Evolutionary conservation across 92 coral and sea anemone genomes (phyloP), one percentile per base, ranked within the genome.

Genomic region (Paragorgia papillata): DNA sequence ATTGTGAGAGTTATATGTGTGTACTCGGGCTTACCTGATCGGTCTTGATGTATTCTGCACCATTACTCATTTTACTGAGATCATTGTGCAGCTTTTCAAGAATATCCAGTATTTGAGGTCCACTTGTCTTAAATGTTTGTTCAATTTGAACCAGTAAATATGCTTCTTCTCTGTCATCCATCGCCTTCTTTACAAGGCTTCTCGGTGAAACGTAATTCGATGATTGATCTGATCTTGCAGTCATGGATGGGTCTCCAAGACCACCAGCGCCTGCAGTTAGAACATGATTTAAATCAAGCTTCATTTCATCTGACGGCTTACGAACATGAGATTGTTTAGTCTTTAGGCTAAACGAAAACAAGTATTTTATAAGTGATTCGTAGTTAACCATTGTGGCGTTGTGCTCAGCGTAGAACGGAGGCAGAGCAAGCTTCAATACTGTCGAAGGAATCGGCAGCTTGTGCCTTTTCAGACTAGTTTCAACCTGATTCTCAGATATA

Each of bases 91-190:
- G 61, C 14, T 48, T 50, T 25, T 50, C 46, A 17, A 70, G 63
- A 32, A 57, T 51, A 7, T n/a, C 26, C 49, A 70, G 18, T 24
- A 70, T 70, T 51, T 70, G 61, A 13, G 62, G 24, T 27, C 77
- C 77, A 70, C 17, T 70, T 44, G 77, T 29, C 62, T 70, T 70
- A 53, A 70, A 70, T 18, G 77, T 40, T 30, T 70, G 77, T 21
- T 70, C 77, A 31, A 51, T 70, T 54, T 70, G 77, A 70, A 70
- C 62, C 62, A 70, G 51, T 34, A 70, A 70, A 29, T 50, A 70
- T 18, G 77, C 77, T 30, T 70, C 77, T 37, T 70, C 77, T 28
- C 77, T 29, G 39, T 70, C 77, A 31, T 70, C 77, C 77, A 70
- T 70, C 32, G 77, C 77, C 33, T 70, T 70, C 49, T 53, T 50